Percentiles rank a stretch among this genome's conserved stretches.
Conservation (phyloP, 1,140 invertebrate species). For the Drosophila pseudoananassae region DNA sequence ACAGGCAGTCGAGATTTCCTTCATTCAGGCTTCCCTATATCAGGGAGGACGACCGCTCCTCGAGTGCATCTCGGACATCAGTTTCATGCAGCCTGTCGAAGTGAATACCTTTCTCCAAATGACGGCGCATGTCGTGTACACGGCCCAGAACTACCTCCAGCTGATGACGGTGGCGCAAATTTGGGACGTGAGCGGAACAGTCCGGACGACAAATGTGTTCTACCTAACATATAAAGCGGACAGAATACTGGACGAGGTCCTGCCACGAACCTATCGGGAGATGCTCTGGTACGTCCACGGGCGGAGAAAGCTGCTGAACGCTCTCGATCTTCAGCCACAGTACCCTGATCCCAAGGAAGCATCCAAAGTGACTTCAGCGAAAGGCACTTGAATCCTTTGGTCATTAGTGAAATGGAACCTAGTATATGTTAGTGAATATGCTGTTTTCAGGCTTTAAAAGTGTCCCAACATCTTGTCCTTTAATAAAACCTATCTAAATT, state of each 20-base stretch:
- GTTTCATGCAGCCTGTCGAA: constrained; percentile 88
- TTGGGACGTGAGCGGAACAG: constrained; percentile 86
- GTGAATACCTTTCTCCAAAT: constrained; percentile 89
- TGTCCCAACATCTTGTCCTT: background rate
- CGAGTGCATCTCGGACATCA: constrained; percentile 89
- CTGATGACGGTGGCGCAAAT: constrained; percentile 89
- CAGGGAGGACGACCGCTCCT: constrained; percentile 86
- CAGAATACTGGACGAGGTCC: constrained; percentile 85
- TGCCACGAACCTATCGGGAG: constrained; percentile 90
- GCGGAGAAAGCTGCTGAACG: constrained; percentile 86
- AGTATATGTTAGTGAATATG: background rate
- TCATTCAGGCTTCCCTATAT: constrained; percentile 86
- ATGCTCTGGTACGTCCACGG: constrained; percentile 91
- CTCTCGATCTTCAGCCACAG: constrained; percentile 46
- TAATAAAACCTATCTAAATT: background rate
- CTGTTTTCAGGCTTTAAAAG: background rate
- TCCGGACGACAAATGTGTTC: constrained; percentile 89
- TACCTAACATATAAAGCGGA: constrained; percentile 89
- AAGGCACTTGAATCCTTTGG: background rate
- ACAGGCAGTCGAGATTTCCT: constrained; percentile 90
- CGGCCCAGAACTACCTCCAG: constrained; percentile 87
- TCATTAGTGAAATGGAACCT: background rate
- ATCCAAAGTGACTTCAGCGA: background rate
- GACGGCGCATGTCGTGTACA: constrained; percentile 89
- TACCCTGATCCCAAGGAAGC: constrained; percentile 10